A percentile compares a stretch with the other conserved stretches of the same genome.
Evolutionary conservation across 1,140 invertebrate species (phyloP).

Genomic region (Drosophila dunni): DNA sequence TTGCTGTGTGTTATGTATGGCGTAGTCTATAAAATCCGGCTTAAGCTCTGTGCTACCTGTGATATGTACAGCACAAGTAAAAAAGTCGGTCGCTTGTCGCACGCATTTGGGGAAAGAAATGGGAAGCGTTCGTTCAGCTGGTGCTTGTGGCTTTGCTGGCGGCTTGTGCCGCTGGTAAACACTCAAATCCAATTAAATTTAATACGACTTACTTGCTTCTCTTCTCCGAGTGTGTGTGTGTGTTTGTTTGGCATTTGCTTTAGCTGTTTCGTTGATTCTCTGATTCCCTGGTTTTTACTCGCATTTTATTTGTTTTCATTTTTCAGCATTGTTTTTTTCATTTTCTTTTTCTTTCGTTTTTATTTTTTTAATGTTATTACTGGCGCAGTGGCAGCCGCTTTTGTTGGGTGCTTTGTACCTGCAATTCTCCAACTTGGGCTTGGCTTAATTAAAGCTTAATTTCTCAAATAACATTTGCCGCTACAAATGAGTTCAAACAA

Average conservation of each 20-base stretch:
- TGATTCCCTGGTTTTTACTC: constrained; percentile 24
- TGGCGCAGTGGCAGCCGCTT: constrained; percentile 38
- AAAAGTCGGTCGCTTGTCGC: constrained; percentile 71
- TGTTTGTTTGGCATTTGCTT: constrained; percentile 74
- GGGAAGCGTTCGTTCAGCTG: constrained; percentile 67
- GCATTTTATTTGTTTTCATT: constrained; percentile 63
- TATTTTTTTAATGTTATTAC: constrained; percentile 61
- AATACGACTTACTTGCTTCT: constrained; percentile 82
- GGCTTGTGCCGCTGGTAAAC: constrained; percentile 81
- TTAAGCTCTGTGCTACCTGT: constrained; percentile 74
- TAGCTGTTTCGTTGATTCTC: constrained; percentile 33
- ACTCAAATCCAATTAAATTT: constrained; percentile 84
- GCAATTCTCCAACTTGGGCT: constrained; percentile 45
- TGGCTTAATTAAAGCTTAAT: constrained; percentile 77
- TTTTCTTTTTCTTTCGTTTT: constrained; percentile 28
- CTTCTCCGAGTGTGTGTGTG: constrained; percentile 44
- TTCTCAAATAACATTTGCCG: constrained; percentile 68
- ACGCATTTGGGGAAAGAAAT: constrained; percentile 39
- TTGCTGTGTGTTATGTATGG: constrained; percentile 10
- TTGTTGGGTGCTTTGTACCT: constrained; percentile 50
- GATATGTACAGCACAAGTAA: constrained; percentile 56
- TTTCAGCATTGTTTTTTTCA: constrained; percentile 37
- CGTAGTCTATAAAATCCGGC: constrained; percentile 72
- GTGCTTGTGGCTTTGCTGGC: constrained; percentile 59
- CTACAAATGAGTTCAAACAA: constrained; percentile 69